phyloP scores from a whole-genome alignment of 1,140 invertebrate species.

The Penaeus chinensis region DNA sequence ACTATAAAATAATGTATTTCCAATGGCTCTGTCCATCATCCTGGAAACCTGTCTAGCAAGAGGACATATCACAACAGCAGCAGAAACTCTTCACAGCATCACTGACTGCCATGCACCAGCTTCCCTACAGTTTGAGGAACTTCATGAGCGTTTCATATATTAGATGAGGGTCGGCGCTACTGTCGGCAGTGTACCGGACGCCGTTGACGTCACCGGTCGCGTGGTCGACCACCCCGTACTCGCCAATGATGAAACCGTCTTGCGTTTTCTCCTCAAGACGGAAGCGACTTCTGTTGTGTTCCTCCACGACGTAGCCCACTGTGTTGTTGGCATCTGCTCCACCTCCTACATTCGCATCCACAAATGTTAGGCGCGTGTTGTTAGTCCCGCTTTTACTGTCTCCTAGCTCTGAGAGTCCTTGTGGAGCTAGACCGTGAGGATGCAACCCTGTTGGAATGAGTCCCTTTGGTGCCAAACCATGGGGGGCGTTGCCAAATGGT shows the following conservation, averaged over 20 bases:
- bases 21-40: too few species aligned
- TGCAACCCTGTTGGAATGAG: slow-evolving; percentile 26
- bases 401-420: background rate
- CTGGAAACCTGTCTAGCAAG: background rate
- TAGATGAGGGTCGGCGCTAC: slow-evolving; percentile 44
- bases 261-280: slow-evolving; percentile 47
- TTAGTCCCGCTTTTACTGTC: background rate
- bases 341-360: slow-evolving; percentile 41
- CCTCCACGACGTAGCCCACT: slow-evolving; percentile 47
- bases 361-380: slow-evolving; percentile 16
- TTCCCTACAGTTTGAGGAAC: slow-evolving; percentile 37
- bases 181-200: slow-evolving; percentile 50
- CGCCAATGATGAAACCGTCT: slow-evolving; percentile 49
- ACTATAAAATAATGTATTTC: too few species aligned
- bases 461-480: slow-evolving; percentile 36
- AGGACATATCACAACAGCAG: background rate
- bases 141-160: slow-evolving; percentile 52
- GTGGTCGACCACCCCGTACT: slow-evolving; percentile 53
- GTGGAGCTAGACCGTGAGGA: slow-evolving; percentile 46
- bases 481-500: slow-evolving; percentile 39
- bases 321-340: slow-evolving; percentile 49
- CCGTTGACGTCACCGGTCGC: slow-evolving; percentile 48
- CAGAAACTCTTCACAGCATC: too few species aligned
- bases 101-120: background rate
- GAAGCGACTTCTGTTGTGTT: slow-evolving; percentile 45